Conservation (phyloP, 2,888 invertebrate genomes). For the Mythimna albipuncta region DNA sequence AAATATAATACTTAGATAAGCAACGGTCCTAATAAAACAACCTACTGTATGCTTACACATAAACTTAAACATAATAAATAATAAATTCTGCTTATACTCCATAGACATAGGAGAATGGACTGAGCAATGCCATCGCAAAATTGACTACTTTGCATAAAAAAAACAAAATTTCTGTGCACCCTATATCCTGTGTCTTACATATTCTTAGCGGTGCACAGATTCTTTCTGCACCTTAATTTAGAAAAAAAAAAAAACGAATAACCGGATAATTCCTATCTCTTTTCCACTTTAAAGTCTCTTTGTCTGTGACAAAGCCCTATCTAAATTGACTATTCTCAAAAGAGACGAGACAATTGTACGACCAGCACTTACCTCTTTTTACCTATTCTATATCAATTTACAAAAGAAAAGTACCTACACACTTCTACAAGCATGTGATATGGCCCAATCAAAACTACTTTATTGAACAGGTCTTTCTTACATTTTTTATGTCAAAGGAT, state of each 20-base stretch:
- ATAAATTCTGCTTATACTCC: conserved; percentile 33
- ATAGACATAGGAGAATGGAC: not conserved
- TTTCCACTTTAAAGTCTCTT: too few species aligned
- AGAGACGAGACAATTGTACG: too few species aligned
- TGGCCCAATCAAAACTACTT: not conserved
- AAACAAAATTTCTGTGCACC: not conserved
- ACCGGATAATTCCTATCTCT: too few species aligned
- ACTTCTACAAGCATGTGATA: too few species aligned
- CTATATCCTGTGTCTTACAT: not conserved
- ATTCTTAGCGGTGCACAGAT: too few species aligned
- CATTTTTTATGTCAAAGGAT: not conserved
- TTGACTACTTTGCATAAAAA: not conserved
- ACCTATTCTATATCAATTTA: too few species aligned
- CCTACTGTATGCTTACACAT: conserved; percentile 10
- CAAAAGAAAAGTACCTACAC: too few species aligned
- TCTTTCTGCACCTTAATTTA: too few species aligned
- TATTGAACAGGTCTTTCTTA: not conserved
- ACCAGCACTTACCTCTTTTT: too few species aligned
- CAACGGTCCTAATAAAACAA: conserved; percentile 38
- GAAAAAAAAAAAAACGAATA: too few species aligned
- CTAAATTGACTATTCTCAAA: not conserved
- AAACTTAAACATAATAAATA: conserved; percentile 51
- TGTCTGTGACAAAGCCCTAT: too few species aligned
- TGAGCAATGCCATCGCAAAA: not conserved
- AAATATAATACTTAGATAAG: conserved; percentile 46